These are phyloP conservation scores for Tuberolachnus salignus DNA, from an alignment of 2,888 invertebrate genomes.

Conservation along the genomic window DNA sequence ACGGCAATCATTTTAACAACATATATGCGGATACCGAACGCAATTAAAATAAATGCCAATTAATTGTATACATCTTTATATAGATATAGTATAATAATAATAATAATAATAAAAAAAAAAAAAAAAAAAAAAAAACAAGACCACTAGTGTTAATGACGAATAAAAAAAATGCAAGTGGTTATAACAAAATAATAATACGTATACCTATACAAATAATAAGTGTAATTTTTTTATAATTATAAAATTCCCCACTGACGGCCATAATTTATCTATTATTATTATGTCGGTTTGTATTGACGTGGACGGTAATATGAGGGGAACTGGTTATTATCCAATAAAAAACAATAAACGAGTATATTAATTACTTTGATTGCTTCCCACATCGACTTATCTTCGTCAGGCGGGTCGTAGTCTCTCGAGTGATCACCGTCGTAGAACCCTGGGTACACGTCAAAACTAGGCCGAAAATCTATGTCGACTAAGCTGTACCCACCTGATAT, in stretches of 20 bases:
- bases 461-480: conserved; percentile 38
- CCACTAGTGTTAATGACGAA: no score
- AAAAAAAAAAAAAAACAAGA: no score
- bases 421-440: conserved; percentile 16
- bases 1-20: neutral
- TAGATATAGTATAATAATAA: neutral
- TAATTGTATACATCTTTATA: no score
- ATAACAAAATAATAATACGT: neutral
- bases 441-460: conserved; percentile 3
- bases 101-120: no score
- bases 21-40: no score
- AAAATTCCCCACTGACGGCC: no score
- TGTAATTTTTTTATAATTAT: no score
- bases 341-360: neutral
- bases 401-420: conserved; percentile 12
- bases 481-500: conserved; percentile 37
- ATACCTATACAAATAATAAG: neutral
- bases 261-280: neutral
- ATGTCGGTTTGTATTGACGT: neutral
- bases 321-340: neutral
- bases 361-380: conserved; percentile 39
- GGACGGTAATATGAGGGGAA: neutral
- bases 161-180: neutral
- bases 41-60: no score
- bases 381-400: conserved; percentile 1